Evolutionary conservation across 2,113 vertebrate genomes (phyloP), one percentile per base, ranked within the genome.

Genomic region (Campylomormyrus tamandua): DNA sequence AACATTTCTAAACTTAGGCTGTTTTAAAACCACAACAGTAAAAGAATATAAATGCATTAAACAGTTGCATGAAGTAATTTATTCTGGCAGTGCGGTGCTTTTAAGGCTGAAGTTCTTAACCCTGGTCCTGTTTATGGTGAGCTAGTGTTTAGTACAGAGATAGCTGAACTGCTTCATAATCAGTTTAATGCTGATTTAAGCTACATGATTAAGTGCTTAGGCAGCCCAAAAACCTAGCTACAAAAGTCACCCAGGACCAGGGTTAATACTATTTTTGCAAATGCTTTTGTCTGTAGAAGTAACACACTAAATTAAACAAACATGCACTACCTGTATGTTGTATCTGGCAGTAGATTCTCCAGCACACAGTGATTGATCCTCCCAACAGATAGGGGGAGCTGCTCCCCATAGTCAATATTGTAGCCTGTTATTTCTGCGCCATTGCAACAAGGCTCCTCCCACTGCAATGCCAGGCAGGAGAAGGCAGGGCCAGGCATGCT

Each of bases 371-470:
- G 94, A 5, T 95, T 96, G 45, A 52, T 95, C 91, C 92, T 95
- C 3, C 91, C 94, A 1, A 96, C 92, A 87, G 93, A 93, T 9
- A 96, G 88, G 24, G 95, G 92, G 90, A 96, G 96, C 90, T 95
- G 96, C 1, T 96, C 96, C 88, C 96, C 96, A 88, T 95, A 96
- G 48, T 97, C 96, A 21, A 97, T 95, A n/a, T 96, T 96, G 92
- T 97, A 97, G 3, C 95, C 95, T 21, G 94, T 95, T 92, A 97
- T 94, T 88, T 97, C 96, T 84, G 95, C 93, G 42, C 97, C 96
- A 0, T 97, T 95, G 90, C 95, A 95, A 50, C 94, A 94, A 0
- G 97, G 96, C 66, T 97, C 96, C 48, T 95, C 94, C 96, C 96
- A 97, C 0, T 94, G 94, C 90, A 97, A 90, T 31, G 94, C 95